Percentiles rank a stretch among this genome's conserved stretches.
Conservation (phyloP, 2,888 invertebrate species). For the Luperina testacea region DNA sequence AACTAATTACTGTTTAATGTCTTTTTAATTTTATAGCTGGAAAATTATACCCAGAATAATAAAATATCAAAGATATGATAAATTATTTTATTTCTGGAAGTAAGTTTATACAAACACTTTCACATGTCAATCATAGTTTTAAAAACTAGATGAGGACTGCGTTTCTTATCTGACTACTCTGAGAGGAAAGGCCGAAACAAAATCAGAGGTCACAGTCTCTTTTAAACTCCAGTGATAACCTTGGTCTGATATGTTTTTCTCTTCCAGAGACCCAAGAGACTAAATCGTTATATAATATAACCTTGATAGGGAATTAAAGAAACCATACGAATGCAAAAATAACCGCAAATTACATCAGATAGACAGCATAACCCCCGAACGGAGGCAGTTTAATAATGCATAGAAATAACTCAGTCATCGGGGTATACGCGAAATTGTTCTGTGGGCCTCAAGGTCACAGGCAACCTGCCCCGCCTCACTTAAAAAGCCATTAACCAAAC, state of each 20-base stretch:
- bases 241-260: not conserved
- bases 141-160: too few species aligned
- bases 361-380: constrained; percentile 16
- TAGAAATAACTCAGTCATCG: constrained; percentile 64
- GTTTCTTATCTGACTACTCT: too few species aligned
- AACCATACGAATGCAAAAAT: not conserved
- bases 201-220: too few species aligned
- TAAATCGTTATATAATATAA: not conserved
- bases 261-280: not conserved
- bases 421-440: constrained; percentile 66
- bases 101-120: too few species aligned
- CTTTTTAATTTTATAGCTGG: not conserved
- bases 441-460: constrained; percentile 59
- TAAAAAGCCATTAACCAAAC: constrained; percentile 75
- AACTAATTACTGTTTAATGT: constrained; percentile 17
- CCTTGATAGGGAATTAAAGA: not conserved
- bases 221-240: too few species aligned
- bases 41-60: not conserved
- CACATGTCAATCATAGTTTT: too few species aligned
- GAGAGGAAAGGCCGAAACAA: too few species aligned
- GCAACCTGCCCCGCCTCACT: constrained; percentile 70
- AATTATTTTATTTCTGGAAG: too few species aligned
- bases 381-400: constrained; percentile 55
- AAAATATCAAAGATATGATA: not conserved
- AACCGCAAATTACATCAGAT: not conserved